phyloP scores from a whole-genome alignment of 2,113 vertebrate genomes.

The Lepus europaeus region DNA sequence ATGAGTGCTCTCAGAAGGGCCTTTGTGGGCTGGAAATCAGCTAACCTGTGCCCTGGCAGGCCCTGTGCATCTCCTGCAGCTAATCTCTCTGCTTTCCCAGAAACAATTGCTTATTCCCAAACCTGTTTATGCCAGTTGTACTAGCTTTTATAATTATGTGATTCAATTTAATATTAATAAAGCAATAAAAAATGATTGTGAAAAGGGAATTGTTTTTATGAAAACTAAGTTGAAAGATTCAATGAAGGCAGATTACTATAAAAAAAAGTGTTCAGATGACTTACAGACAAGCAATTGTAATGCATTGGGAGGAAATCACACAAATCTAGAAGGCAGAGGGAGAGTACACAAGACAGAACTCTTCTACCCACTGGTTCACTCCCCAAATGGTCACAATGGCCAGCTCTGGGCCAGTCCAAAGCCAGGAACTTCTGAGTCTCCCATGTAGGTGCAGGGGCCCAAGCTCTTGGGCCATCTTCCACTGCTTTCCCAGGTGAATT shows the following conservation, averaged over 20 bases:
- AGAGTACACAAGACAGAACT: too few species aligned
- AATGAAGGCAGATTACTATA: conserved; percentile 50
- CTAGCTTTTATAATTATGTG: conserved; percentile 74
- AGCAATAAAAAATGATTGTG: conserved; percentile 63
- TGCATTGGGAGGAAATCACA: conserved; percentile 57
- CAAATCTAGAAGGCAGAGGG: conserved; percentile 26
- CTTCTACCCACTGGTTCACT: too few species aligned
- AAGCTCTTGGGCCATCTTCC: too few species aligned
- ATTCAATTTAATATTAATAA: conserved; percentile 75
- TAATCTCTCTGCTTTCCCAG: conserved; percentile 48
- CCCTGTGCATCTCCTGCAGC: background rate
- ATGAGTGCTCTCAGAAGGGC: background rate
- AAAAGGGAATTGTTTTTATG: conserved; percentile 63
- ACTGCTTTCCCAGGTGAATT: too few species aligned
- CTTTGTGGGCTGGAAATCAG: background rate
- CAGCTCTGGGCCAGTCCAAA: too few species aligned
- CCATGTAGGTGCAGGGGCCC: too few species aligned
- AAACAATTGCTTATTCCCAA: conserved; percentile 59
- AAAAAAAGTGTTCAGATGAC: conserved; percentile 44
- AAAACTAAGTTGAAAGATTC: conserved; percentile 68
- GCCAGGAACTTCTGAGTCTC: too few species aligned
- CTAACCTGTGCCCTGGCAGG: background rate
- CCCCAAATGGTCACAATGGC: too few species aligned
- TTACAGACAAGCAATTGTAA: conserved; percentile 51
- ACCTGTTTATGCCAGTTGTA: conserved; percentile 40